phyloP scores from a whole-genome alignment of 2,113 vertebrate species.

The Macrotis lagotis region DNA sequence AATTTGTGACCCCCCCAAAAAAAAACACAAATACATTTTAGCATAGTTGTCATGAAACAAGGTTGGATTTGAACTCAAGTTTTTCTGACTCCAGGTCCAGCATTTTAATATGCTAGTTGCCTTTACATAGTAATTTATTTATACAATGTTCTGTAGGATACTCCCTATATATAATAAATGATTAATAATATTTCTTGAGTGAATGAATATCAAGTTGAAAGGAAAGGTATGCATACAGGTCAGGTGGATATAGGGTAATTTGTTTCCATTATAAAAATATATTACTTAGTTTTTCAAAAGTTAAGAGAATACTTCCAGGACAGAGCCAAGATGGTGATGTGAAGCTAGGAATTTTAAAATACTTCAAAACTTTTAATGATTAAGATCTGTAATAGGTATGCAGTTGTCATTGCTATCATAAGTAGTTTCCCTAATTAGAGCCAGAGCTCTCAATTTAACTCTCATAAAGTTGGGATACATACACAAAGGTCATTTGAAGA shows the following conservation, averaged over 20 bases:
- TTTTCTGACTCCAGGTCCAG: background rate
- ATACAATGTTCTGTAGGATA: background rate
- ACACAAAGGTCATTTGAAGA: background rate
- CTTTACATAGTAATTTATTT: background rate
- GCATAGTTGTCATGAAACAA: background rate
- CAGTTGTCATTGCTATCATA: background rate
- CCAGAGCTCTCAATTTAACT: background rate
- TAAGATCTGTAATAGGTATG: background rate
- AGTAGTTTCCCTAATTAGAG: background rate
- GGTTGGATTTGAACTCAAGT: background rate
- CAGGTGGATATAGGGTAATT: background rate
- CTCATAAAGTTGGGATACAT: background rate
- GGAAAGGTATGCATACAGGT: background rate
- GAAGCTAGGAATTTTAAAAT: background rate
- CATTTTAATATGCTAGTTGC: background rate
- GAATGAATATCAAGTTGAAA: background rate
- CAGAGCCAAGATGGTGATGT: too few species aligned
- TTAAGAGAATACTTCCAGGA: too few species aligned
- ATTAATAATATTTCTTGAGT: too few species aligned
- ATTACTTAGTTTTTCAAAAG: background rate
- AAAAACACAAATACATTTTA: background rate
- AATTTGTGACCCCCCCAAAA: background rate
- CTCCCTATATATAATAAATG: too few species aligned
- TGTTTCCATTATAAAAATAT: background rate
- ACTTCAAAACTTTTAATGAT: background rate